A percentile compares a stretch with the other conserved stretches of the same genome.
Evolutionary conservation across 2,888 invertebrate genomes (phyloP).

Genomic region (Blomia tropicalis): DNA sequence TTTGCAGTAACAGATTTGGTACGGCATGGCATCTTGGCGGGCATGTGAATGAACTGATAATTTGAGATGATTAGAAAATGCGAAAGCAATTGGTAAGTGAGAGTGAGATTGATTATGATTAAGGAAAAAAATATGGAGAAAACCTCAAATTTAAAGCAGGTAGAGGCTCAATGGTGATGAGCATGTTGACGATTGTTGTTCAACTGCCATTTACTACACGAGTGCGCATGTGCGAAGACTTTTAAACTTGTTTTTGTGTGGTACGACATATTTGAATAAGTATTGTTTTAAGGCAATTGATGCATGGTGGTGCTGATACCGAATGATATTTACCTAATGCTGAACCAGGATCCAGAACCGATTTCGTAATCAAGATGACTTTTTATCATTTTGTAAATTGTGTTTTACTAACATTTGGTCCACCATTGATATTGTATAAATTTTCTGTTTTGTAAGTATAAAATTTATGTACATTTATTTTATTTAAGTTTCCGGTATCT

Average conservation of each 20-base stretch:
- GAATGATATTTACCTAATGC: too few species aligned
- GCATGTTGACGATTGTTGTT: neutral
- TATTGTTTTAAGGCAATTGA: too few species aligned
- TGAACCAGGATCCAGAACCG: too few species aligned
- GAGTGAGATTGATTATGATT: too few species aligned
- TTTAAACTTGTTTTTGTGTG: too few species aligned
- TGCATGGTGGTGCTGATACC: too few species aligned
- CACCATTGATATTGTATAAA: conserved; percentile 23
- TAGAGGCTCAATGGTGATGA: neutral
- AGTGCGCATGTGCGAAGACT: neutral
- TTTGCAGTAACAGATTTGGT: neutral
- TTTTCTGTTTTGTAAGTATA: conserved; percentile 25
- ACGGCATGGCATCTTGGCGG: conserved; percentile 10
- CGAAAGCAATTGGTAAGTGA: neutral
- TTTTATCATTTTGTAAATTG: conserved; percentile 26
- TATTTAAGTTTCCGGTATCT: neutral
- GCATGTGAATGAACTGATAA: too few species aligned
- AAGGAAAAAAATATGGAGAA: too few species aligned
- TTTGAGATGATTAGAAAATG: too few species aligned
- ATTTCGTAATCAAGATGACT: conserved; percentile 33
- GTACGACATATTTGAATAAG: too few species aligned
- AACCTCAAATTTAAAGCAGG: neutral
- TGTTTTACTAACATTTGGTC: conserved; percentile 23
- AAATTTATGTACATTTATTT: neutral
- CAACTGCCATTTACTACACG: neutral